phyloP scores from a whole-genome alignment of 1,140 invertebrate species.

The Bombus affinis region DNA sequence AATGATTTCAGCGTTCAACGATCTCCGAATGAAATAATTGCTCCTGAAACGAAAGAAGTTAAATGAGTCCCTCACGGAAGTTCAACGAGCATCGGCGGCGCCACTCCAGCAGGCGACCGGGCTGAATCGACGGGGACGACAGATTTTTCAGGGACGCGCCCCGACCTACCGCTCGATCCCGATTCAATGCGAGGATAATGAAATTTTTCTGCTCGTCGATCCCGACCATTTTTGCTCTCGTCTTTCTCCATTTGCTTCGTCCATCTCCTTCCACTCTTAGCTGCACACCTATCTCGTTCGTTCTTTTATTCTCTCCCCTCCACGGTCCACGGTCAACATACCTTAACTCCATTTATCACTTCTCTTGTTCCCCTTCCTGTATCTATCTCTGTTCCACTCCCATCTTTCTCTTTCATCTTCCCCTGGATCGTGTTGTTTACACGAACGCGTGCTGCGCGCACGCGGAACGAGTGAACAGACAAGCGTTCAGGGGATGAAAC shows the following conservation, averaged over 20 bases:
- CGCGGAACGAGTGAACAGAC: conserved; percentile 1
- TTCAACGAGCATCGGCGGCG: conserved; percentile 40
- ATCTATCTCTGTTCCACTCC: neutral
- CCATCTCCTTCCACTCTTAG: conserved; percentile 11
- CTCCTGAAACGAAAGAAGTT: conserved; percentile 60
- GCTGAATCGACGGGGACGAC: conserved; percentile 44
- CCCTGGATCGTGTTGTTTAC: conserved; percentile 36
- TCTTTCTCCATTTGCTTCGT: conserved; percentile 9
- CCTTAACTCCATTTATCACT: conserved; percentile 51
- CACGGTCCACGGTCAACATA: conserved; percentile 3
- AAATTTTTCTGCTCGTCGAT: conserved; percentile 72
- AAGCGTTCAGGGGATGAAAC: conserved; percentile 13
- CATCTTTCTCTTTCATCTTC: neutral
- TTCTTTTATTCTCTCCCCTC: conserved; percentile 25
- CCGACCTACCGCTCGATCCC: conserved; percentile 54
- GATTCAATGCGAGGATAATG: conserved; percentile 73
- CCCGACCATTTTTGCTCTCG: conserved; percentile 24
- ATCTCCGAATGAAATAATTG: conserved; percentile 58
- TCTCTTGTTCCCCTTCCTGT: neutral
- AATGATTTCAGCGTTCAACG: conserved; percentile 51
- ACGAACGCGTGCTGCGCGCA: conserved; percentile 13
- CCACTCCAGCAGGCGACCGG: neutral
- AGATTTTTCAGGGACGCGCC: conserved; percentile 49
- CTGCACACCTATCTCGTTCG: conserved; percentile 20
- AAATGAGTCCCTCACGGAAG: conserved; percentile 59